These are phyloP conservation scores for Liodrosophila aerea DNA, from an alignment of 2,888 invertebrate species.

Conservation along the genomic window DNA sequence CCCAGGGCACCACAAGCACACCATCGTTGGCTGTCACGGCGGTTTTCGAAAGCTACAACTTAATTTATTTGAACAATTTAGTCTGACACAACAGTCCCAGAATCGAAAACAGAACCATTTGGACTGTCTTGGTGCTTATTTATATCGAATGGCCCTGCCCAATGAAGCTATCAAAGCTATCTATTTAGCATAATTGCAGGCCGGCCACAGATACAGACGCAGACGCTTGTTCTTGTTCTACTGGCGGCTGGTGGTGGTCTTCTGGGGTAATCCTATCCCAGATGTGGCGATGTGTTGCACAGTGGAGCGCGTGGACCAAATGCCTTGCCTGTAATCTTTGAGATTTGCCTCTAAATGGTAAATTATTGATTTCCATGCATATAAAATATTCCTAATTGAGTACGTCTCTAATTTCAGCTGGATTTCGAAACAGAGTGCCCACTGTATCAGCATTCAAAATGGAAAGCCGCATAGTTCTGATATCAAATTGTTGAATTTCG, in stretches of 20 bases:
- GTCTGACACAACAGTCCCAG: constrained; percentile 63
- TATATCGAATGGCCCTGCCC: constrained; percentile 56
- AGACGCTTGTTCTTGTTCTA: constrained; percentile 14
- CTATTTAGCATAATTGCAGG: constrained; percentile 74
- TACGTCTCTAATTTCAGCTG: neutral
- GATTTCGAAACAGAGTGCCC: neutral
- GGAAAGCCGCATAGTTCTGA: neutral
- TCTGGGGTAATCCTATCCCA: constrained; percentile 28
- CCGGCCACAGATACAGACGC: constrained; percentile 13
- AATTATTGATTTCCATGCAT: no score
- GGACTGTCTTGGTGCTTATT: constrained; percentile 62
- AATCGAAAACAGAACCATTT: constrained; percentile 49
- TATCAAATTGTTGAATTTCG: no score
- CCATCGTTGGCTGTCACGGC: constrained; percentile 34
- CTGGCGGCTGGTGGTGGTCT: constrained; percentile 42
- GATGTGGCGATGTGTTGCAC: constrained; percentile 7
- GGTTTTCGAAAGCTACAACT: constrained; percentile 73
- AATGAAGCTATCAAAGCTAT: constrained; percentile 66
- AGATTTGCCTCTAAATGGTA: neutral
- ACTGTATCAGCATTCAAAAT: neutral
- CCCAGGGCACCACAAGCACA: constrained; percentile 49
- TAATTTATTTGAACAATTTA: constrained; percentile 78
- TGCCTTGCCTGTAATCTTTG: neutral
- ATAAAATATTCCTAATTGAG: no score
- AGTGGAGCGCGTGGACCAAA: constrained; percentile 22